phyloP scores from a whole-genome alignment of 2,113 vertebrate genomes.

The Ia io region DNA sequence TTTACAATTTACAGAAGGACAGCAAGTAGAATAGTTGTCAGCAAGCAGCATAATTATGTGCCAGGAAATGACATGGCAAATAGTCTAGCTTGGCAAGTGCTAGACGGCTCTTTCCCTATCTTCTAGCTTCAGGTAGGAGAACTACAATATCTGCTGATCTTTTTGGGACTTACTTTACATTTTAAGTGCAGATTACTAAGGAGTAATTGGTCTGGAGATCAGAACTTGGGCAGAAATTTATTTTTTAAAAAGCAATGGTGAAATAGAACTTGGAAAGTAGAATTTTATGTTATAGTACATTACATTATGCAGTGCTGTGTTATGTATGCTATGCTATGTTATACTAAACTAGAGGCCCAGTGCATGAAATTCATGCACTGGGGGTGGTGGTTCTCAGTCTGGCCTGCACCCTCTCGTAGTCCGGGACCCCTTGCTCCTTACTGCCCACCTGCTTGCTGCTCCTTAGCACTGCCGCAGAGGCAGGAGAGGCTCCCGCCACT shows the following conservation, averaged over 20 bases:
- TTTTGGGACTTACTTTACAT: constrained; percentile 45
- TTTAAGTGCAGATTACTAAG: constrained; percentile 41
- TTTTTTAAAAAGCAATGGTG: neutral
- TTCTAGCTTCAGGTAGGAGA: constrained; percentile 60
- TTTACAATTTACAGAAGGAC: constrained; percentile 66
- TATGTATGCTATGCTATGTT: neutral
- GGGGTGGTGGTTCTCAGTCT: too few species aligned
- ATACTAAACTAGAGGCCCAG: neutral
- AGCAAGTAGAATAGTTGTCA: constrained; percentile 66
- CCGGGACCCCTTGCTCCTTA: too few species aligned
- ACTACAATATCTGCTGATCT: constrained; percentile 50
- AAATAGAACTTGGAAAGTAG: neutral
- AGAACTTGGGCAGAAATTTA: constrained; percentile 12
- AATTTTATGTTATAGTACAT: neutral
- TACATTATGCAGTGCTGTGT: neutral
- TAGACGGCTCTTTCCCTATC: constrained; percentile 31
- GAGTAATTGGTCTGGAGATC: constrained; percentile 45
- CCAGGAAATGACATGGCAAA: constrained; percentile 62
- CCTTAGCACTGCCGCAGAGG: too few species aligned
- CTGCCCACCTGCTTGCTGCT: too few species aligned
- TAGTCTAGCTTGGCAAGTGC: constrained; percentile 46
- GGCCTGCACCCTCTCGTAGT: too few species aligned
- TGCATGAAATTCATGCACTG: too few species aligned
- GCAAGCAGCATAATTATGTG: constrained; percentile 65
- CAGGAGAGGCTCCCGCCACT: too few species aligned